Conservation (phyloP, 2,888 invertebrate species). For the Harmothoe impar region DNA sequence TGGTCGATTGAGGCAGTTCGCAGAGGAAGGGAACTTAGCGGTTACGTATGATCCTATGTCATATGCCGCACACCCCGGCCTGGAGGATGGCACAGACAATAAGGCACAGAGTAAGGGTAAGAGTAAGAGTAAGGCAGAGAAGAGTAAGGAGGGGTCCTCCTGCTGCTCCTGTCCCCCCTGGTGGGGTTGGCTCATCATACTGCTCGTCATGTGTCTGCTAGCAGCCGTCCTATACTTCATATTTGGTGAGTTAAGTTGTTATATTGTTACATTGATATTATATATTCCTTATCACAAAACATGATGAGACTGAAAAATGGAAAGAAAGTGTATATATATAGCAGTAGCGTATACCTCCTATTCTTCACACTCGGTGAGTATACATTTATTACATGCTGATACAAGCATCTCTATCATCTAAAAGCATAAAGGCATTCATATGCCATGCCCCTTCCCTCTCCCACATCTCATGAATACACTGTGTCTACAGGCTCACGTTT, state of each 20-base stretch:
- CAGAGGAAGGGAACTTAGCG: constrained; percentile 2
- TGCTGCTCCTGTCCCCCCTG: neutral
- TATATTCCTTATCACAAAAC: too few species aligned
- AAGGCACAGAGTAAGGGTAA: too few species aligned
- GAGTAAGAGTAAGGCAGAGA: neutral
- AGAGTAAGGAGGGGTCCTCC: neutral
- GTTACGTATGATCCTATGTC: neutral
- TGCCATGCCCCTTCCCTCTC: too few species aligned
- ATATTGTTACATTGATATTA: neutral
- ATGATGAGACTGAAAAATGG: too few species aligned
- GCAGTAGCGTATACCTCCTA: too few species aligned
- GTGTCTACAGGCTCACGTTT: too few species aligned
- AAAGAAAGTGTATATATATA: too few species aligned
- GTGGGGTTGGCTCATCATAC: constrained; percentile 11
- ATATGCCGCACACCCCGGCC: neutral
- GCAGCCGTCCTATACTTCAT: neutral
- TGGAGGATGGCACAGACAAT: neutral
- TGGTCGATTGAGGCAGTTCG: constrained; percentile 3
- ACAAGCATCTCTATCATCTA: too few species aligned
- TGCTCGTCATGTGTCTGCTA: neutral
- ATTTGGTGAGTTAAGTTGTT: neutral
- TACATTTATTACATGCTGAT: too few species aligned
- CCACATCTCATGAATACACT: too few species aligned
- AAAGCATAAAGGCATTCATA: too few species aligned
- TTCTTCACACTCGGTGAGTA: too few species aligned